Conservation (phyloP, 2,888 invertebrate species). For the Trachelus tabidus region DNA sequence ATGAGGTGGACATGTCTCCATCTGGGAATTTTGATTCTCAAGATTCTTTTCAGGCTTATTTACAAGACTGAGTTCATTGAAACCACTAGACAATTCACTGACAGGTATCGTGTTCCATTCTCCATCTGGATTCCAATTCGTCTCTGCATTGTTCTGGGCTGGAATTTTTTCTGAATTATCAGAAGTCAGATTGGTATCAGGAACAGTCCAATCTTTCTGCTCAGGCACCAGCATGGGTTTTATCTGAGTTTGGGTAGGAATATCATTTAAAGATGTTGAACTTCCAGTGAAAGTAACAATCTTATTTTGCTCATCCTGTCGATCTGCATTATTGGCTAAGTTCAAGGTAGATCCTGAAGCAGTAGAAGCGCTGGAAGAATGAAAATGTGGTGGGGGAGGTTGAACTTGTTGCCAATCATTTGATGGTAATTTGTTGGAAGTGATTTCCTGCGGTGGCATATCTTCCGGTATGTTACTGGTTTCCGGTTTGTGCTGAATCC, state of each 20-base stretch:
- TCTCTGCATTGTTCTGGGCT: constrained; percentile 39
- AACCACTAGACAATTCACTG: constrained; percentile 42
- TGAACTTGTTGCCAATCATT: constrained; percentile 45
- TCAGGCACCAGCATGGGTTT: constrained; percentile 1
- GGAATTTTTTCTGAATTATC: constrained; percentile 35
- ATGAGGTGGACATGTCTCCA: constrained; percentile 6
- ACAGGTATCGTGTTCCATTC: constrained; percentile 39
- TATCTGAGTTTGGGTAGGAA: constrained; percentile 24
- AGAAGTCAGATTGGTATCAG: constrained; percentile 22
- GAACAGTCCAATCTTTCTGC: constrained; percentile 18
- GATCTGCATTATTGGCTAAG: constrained; percentile 35
- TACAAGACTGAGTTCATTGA: constrained; percentile 50
- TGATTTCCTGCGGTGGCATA: constrained; percentile 23
- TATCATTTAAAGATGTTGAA: constrained; percentile 43
- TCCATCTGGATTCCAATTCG: constrained; percentile 39
- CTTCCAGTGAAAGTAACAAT: constrained; percentile 39
- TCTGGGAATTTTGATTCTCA: constrained; percentile 27
- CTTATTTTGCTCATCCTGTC: constrained; percentile 45
- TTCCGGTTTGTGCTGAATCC: constrained; percentile 35
- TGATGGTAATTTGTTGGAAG: constrained; percentile 15
- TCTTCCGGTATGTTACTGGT: constrained; percentile 22
- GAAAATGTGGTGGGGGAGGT: constrained; percentile 36
- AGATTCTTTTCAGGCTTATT: constrained; percentile 31
- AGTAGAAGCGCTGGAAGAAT: constrained; percentile 38
- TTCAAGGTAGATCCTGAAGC: constrained; percentile 42